Evolutionary conservation across 37 sponge, comb jelly and placozoan genomes (phyloP).

Genomic region (Spongia lamella): DNA sequence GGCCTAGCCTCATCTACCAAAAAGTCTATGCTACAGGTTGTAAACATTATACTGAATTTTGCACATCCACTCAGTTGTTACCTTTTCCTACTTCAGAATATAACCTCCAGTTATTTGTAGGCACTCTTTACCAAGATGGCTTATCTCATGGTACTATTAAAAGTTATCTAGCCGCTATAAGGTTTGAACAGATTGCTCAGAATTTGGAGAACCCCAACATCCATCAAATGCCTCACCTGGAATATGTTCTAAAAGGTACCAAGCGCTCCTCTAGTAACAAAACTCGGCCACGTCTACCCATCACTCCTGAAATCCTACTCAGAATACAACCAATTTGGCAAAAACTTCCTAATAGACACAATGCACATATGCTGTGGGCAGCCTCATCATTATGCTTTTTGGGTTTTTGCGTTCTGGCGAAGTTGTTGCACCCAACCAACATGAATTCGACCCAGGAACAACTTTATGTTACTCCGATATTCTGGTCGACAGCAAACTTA

Average conservation of each 20-base stretch:
- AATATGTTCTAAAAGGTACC: background rate
- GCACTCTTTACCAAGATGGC: background rate
- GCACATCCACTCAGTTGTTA: background rate
- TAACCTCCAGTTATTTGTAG: conserved; percentile 8
- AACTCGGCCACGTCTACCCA: conserved; percentile 1
- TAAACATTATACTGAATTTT: background rate
- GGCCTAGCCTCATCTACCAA: background rate
- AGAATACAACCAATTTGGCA: background rate
- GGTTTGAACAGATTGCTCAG: background rate
- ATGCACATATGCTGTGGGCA: conserved; percentile 16
- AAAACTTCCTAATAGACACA: background rate
- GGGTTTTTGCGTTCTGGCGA: conserved; percentile 22
- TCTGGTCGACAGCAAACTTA: background rate
- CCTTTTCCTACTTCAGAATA: conserved; percentile 12
- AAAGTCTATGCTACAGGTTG: background rate
- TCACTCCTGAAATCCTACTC: conserved; percentile 15
- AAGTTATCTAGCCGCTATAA: conserved; percentile 9
- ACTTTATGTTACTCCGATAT: background rate
- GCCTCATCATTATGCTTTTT: conserved; percentile 4
- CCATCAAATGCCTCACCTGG: background rate
- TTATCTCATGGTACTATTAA: background rate
- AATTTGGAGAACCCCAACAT: background rate
- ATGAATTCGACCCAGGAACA: background rate
- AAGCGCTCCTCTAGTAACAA: background rate
- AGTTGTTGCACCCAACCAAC: background rate